Percentiles rank a stretch among this genome's conserved stretches.
These are phyloP conservation scores for Diabrotica balteata DNA, from an alignment of 2,888 invertebrate species.

Conservation along the genomic window DNA sequence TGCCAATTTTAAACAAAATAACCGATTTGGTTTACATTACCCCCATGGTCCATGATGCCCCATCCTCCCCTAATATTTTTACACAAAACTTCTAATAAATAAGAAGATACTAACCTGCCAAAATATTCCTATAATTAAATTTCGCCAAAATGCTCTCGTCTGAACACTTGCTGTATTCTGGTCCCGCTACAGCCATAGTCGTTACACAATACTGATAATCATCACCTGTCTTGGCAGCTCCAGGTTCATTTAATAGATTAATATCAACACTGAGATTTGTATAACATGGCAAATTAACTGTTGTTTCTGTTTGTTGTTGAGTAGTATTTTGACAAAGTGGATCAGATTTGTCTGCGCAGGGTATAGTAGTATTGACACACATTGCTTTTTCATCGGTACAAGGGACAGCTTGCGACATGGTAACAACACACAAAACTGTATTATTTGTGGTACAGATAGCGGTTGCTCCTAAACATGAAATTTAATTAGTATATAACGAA, in stretches of 20 bases:
- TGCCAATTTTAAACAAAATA: no score
- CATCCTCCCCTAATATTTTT: no score
- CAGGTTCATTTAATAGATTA: constrained; percentile 43
- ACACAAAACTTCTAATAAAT: no score
- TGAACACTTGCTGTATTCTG: constrained; percentile 44
- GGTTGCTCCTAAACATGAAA: constrained; percentile 38
- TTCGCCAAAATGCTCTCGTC: constrained; percentile 27
- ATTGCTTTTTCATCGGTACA: constrained; percentile 47
- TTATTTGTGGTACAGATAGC: constrained; percentile 54
- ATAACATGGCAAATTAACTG: constrained; percentile 52
- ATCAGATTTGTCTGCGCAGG: constrained; percentile 46
- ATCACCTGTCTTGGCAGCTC: constrained; percentile 33
- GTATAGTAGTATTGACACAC: constrained; percentile 50
- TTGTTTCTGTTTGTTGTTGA: constrained; percentile 40
- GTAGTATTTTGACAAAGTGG: constrained; percentile 48
- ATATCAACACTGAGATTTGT: constrained; percentile 53
- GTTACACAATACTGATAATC: constrained; percentile 52
- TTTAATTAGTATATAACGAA: no score
- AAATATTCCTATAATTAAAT: constrained; percentile 41
- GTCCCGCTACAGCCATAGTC: constrained; percentile 53
- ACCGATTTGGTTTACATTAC: no score
- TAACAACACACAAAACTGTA: constrained; percentile 53
- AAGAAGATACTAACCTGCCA: constrained; percentile 32
- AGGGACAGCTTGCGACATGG: constrained; percentile 47
- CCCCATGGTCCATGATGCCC: no score